Base-by-base conservation (phyloP, 2,113 vertebrate genomes). In the Megatriorchis doriae region DNA sequence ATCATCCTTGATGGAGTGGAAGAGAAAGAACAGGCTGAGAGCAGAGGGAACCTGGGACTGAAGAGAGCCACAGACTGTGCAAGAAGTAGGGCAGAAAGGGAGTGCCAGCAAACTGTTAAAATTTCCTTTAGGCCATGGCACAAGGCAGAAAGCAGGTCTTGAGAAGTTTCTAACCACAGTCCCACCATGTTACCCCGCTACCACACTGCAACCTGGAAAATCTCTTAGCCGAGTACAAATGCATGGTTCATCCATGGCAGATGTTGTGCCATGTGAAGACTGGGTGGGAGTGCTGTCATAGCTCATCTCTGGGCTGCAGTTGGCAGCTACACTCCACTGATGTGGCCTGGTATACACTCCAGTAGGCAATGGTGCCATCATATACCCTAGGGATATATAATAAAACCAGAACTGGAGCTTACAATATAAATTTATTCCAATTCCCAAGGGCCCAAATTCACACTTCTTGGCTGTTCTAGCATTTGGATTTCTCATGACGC, bases 1-100 rank as follows among this genome's bases (percentile, higher is more conserved):
- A 25, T 45, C 42, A 16, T 50, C 65, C 61, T 47, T 48, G 59
- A 14, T 22, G 50, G 47, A 47, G 43, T 9, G 15, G n/a, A 77
- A 72, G 53, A 71, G 62, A 58, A 75, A 13, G 32, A 18, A 10
- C n/a, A 14, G 47, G 62, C 40, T 72, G 74, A 56, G 68, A 66
- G 27, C 1, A 0, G 47, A 58, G 36, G 19, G n/a, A 80, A n/a
- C 53, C 17, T 31, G 53, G 47, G 40, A 43, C 48, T 3, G 0
- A 36, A 50, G 29, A 74, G 8, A 75, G 43, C 17, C 22, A 53
- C 18, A 13, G 47, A 15, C 23, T 65, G 20, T 6, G 1, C 47
- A 42, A 32, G 65, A 67, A 47, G 17, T 8, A 45, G 27, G 32
- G 22, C 68, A 50, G 77, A 40, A 47, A 45, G 16, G 11, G 42